These are phyloP conservation scores for Bambusicola thoracicus DNA, from an alignment of 2,113 vertebrate species.

Conservation along the genomic window DNA sequence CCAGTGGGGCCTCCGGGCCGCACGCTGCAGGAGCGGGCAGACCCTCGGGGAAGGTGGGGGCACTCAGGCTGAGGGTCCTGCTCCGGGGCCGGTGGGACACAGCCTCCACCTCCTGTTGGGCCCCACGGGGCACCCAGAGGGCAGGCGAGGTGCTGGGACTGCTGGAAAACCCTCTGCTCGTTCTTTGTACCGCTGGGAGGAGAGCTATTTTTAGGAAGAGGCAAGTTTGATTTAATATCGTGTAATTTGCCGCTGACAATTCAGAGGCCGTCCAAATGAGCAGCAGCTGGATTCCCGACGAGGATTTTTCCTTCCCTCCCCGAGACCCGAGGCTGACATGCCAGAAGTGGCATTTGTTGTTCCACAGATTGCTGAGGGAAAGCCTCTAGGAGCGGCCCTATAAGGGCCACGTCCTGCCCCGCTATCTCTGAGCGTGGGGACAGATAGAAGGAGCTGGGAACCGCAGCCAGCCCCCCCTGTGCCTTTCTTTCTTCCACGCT, in stretches of 20 bases:
- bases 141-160: background rate
- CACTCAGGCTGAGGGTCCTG: background rate
- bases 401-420: background rate
- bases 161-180: background rate
- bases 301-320: conserved; percentile 47
- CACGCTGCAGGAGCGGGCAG: conserved; percentile 17
- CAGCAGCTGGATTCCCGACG: conserved; percentile 64
- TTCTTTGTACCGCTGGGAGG: conserved; percentile 8
- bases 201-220: conserved; percentile 66
- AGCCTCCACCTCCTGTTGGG: background rate
- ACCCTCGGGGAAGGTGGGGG: conserved; percentile 13
- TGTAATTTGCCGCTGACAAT: conserved; percentile 65
- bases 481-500: background rate
- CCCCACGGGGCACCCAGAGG: background rate
- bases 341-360: conserved; percentile 39
- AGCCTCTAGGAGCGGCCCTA: conserved; percentile 18
- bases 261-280: conserved; percentile 22
- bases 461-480: background rate
- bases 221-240: conserved; percentile 69
- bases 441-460: background rate
- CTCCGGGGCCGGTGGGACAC: background rate
- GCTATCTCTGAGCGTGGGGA: background rate
- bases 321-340: conserved; percentile 7
- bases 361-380: conserved; percentile 34
- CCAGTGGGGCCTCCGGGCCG: conserved; percentile 21